A percentile compares a stretch with the other conserved stretches of the same genome.
These are phyloP conservation scores for Ophion ellenae DNA, from an alignment of 2,888 invertebrate species.

Conservation along the genomic window DNA sequence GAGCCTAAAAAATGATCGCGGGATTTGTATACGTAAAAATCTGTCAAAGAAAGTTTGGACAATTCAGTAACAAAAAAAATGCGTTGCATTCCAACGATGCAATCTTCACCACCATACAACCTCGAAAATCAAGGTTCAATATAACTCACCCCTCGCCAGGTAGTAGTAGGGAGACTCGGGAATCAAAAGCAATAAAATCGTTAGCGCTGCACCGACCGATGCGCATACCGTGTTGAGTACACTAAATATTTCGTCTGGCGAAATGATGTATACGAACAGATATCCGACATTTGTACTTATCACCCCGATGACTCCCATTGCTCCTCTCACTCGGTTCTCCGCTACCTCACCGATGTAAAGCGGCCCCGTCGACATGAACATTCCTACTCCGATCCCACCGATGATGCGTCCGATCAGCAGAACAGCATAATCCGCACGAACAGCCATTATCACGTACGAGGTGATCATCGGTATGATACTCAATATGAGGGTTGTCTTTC, in stretches of 20 bases:
- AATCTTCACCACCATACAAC: background rate
- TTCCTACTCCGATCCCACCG: conserved; percentile 31
- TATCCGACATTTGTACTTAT: conserved; percentile 30
- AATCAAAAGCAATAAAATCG: conserved; percentile 29
- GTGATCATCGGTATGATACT: conserved; percentile 33
- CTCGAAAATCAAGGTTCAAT: background rate
- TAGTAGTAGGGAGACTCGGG: conserved; percentile 49
- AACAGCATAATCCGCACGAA: conserved; percentile 14
- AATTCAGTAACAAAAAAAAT: too few species aligned
- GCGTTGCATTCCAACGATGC: too few species aligned
- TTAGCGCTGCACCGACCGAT: background rate
- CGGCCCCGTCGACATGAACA: conserved; percentile 18
- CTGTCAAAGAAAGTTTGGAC: too few species aligned
- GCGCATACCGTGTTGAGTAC: conserved; percentile 21
- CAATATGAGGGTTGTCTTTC: conserved; percentile 37
- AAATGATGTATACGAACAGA: conserved; percentile 24
- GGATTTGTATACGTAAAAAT: too few species aligned
- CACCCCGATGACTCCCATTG: conserved; percentile 6
- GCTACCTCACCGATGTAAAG: conserved; percentile 56
- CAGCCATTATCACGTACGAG: conserved; percentile 23
- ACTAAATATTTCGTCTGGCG: conserved; percentile 7
- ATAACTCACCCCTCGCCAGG: conserved; percentile 32
- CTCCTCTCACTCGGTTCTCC: conserved; percentile 47
- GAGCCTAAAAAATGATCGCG: too few species aligned
- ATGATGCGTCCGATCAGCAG: conserved; percentile 40